Base-by-base conservation (phyloP, 2,797 vertebrate genomes). In the Epinephelus coioides region DNA sequence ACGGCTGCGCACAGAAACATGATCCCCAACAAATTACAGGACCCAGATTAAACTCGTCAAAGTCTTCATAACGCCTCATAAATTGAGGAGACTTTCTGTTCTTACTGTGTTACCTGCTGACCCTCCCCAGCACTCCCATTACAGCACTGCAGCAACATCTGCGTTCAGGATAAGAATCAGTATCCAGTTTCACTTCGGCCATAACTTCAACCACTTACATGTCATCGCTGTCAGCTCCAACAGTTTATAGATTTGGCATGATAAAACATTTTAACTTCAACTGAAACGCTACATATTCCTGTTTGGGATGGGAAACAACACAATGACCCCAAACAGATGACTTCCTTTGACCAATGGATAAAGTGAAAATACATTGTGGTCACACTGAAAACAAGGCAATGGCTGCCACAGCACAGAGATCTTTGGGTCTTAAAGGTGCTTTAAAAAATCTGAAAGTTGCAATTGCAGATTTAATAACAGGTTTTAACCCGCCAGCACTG, bases 1-100 rank as follows among this genome's bases (percentile, higher is more conserved):
- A 86, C 18, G 23, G 75, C 60, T 15, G 59, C 1, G 47, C 57
- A 17, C 38, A 23, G 88, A 86, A 91, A 92, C 76, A 38, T 23
- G 54, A 92, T 79, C 74, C 55, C 47, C 21, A 17, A 54, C 49
- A 88, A 87, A 83, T 63, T 71, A 81, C 43, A 70, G 47, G 50
- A 81, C 27, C 60, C 8, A 47, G 63, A 87, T 88, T 82, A 83
- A 91, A 88, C 67, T 34, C 19, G 13, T 86, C 76, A 85, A 61
- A 57, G 12, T 77, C 57, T 77, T 82, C 69, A 72, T 54, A 78
- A 73, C 55, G 50, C 66, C 30, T 81, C 57, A 40, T 54, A 64
- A 25, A 8, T 62, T 57, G 34, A 75, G 27, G 62, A 84, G 75
- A 64, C 57, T 67, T 55, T 65, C 23, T 64, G 57, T 53, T 83